Conservation (phyloP, 2,888 invertebrate genomes). For the Ennomos erosarius region DNA sequence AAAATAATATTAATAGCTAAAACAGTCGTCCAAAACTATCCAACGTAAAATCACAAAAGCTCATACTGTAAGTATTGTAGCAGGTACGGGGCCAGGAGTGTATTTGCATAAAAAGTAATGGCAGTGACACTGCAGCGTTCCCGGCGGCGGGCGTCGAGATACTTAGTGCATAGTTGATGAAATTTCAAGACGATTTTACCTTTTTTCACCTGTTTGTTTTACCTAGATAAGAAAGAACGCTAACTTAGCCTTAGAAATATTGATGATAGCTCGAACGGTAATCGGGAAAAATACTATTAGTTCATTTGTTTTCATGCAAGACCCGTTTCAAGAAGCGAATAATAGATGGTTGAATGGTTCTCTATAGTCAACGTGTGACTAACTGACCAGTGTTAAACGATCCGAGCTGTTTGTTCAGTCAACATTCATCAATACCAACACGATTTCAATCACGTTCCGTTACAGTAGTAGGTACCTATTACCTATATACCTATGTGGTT, state of each 20-base stretch:
- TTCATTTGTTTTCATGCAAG: too few relatives aligned
- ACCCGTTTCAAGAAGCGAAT: too few relatives aligned
- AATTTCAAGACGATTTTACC: conserved; percentile 17
- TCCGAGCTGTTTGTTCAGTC: not conserved
- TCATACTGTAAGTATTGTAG: too few relatives aligned
- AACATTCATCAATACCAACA: not conserved
- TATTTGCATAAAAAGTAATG: conserved; percentile 26
- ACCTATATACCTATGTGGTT: too few relatives aligned
- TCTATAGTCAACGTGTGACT: not conserved
- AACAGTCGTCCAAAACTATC: too few relatives aligned
- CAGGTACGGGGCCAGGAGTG: too few relatives aligned
- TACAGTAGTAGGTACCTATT: not conserved
- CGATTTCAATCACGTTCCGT: not conserved
- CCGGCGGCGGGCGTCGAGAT: conserved; percentile 14
- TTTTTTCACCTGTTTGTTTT: conserved; percentile 13
- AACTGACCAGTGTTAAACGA: not conserved
- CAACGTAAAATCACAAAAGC: too few relatives aligned
- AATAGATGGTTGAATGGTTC: not conserved
- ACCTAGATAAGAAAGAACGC: too few relatives aligned
- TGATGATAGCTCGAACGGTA: too few relatives aligned
- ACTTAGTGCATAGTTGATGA: conserved; percentile 25
- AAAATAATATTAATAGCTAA: too few relatives aligned
- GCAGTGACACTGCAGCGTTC: conserved; percentile 17
- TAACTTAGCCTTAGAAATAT: too few relatives aligned
- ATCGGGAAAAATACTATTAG: too few relatives aligned